Evolutionary conservation across 2,113 vertebrate species (phyloP), one percentile per base, ranked within the genome.

Genomic region (Carassius gibelio): DNA sequence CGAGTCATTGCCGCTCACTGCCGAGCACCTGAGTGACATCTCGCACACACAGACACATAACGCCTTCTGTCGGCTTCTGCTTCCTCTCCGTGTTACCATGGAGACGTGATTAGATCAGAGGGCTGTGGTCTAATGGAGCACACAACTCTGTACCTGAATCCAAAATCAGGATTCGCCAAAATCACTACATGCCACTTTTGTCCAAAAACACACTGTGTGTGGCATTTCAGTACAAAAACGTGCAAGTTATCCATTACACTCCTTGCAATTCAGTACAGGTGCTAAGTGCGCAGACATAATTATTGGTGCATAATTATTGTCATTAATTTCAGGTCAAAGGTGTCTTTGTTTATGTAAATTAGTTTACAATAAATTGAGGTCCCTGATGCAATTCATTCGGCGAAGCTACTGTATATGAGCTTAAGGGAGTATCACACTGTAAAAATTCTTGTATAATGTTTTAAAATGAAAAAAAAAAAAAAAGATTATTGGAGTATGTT

Each of bases 1-100:
- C 3, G 17, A 57, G 80, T 82, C 80, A 82, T 50, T 69, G 9
- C 36, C 21, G 55, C 42, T 82, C 80, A 82, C 30, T 69, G 42
- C 36, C 57, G 57, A 64, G 11, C 38, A 82, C 64, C 79, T 82
- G 80, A 82, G 26, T 34, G 64, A 82, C 80, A 82, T 82, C 64
- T 68, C 45, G 5, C 61, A 68, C 62, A 48, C n/a, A 48, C 38
- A 64, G 19, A 42, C 2, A 5, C 36, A 64, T 38, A 62, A 64
- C 7, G 13, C 4, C 5, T 64, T 17, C 77, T 23, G 59, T 4
- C 59, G n/a, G 14, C 36, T 82, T 82, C 15, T 52, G 45, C 80
- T 57, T 71, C 26, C 66, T 71, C 45, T 82, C 26, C 14, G 26
- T 34, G 80, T 82, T 82, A 71, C 64, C 80, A 82, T 82, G 80